These are phyloP conservation scores for Drosophila sucinea DNA, from an alignment of 1,140 invertebrate genomes.

Conservation along the genomic window DNA sequence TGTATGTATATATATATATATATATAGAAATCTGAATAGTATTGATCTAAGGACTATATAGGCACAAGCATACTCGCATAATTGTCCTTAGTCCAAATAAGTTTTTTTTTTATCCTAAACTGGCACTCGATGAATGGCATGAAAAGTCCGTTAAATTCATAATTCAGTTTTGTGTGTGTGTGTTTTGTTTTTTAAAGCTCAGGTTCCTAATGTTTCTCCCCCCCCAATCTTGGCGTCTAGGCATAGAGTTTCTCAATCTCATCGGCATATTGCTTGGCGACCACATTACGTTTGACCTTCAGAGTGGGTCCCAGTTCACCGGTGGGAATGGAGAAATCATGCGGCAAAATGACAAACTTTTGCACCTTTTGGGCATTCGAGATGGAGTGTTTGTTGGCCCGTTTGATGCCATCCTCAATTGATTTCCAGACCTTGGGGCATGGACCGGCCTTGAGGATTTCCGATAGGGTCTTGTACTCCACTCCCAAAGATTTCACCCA, in stretches of 20 bases:
- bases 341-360: constrained; percentile 94
- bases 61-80: constrained; percentile 19
- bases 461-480: constrained; percentile 87
- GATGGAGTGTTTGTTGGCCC: constrained; percentile 90
- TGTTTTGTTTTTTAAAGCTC: constrained; percentile 59
- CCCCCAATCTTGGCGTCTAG: constrained; percentile 25
- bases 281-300: constrained; percentile 91
- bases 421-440: constrained; percentile 86
- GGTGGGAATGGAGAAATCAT: constrained; percentile 93
- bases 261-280: constrained; percentile 87
- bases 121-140: constrained; percentile 67
- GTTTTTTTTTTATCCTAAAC: constrained; percentile 42
- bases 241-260: constrained; percentile 87
- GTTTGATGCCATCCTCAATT: constrained; percentile 90
- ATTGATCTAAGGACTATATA: constrained; percentile 12
- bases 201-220: constrained; percentile 42
- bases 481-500: constrained; percentile 91
- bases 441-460: constrained; percentile 87
- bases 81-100: constrained; percentile 27
- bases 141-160: constrained; percentile 74
- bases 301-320: constrained; percentile 96
- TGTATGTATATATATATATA: constrained; percentile 11
- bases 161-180: constrained; percentile 27
- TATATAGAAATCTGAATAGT: constrained; percentile 23
- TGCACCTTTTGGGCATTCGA: constrained; percentile 95